Conservation (phyloP, 2,888 invertebrate species). For the Brachyopa scutellaris region DNA sequence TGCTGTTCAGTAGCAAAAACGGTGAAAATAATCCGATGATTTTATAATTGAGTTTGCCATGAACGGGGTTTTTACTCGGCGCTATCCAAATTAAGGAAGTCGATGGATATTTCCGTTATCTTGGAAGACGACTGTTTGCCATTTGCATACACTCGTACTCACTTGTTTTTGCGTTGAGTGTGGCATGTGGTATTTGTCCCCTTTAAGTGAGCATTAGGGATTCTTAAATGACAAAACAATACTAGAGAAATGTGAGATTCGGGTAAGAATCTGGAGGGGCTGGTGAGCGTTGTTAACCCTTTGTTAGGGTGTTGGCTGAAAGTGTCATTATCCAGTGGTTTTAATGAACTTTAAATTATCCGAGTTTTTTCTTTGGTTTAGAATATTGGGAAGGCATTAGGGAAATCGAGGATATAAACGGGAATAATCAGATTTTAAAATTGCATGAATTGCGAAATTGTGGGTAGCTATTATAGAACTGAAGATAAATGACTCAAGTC, state of each 20-base stretch:
- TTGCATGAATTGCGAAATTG: too few relatives aligned
- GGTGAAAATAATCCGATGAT: conserved; percentile 73
- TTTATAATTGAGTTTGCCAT: conserved; percentile 72
- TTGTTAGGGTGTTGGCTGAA: not conserved
- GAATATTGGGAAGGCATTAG: not conserved
- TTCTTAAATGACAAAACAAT: conserved; percentile 56
- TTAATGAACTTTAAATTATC: not conserved
- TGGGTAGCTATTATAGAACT: too few relatives aligned
- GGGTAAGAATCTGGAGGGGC: not conserved
- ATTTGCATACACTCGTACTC: conserved; percentile 60
- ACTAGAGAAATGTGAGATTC: conserved; percentile 21
- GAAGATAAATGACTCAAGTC: too few relatives aligned
- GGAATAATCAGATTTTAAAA: too few relatives aligned
- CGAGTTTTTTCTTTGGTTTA: not conserved
- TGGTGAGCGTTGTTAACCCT: not conserved
- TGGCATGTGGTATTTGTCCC: conserved; percentile 61
- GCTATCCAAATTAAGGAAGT: conserved; percentile 63
- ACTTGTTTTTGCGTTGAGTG: conserved; percentile 58
- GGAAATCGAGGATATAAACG: not conserved
- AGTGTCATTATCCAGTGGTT: conserved; percentile 1
- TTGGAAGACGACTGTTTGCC: conserved; percentile 60
- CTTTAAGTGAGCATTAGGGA: conserved; percentile 60
- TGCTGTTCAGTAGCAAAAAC: conserved; percentile 58
- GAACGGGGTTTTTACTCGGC: conserved; percentile 60
- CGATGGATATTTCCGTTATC: conserved; percentile 65